Evolutionary conservation across 2,888 invertebrate species (phyloP), one percentile per base, ranked within the genome.

Genomic region (Maniola hyperantus): DNA sequence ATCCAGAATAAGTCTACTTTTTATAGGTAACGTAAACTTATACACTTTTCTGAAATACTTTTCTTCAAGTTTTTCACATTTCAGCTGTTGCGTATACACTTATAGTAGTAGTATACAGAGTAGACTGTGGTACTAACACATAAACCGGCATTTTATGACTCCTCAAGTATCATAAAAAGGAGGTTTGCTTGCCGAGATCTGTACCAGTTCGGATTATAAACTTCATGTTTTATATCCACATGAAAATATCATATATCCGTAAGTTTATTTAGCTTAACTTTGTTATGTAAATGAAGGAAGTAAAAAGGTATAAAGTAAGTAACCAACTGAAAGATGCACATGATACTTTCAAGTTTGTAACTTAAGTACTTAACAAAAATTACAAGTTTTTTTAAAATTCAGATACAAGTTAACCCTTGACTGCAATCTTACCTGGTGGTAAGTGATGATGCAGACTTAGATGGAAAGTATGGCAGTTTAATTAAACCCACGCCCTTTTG

Each of bases 111-210:
- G n/a, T n/a, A n/a, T n/a, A n/a, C n/a, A n/a, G n/a, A n/a, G n/a
- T n/a, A 81, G 79, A 79, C 79, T 77, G 79, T 80, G 72, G 73
- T 60, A 66, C 63, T 69, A 63, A 34, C 66, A 74, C 77, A 81
- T 86, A 86, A 87, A 83, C 79, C 75, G 72, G 67, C 76, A 78
- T 82, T 87, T 87, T 87, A 87, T 82, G 82, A 73, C 74, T 73
- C 78, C 78, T 68, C 70, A 70, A 78, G 80, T 77, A 75, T 78
- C 83, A 77, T 83, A 75, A 79, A 80, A 77, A 73, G 72, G 67
- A 74, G 72, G 78, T 75, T 77, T 74, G 76, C 77, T 75, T 70
- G 72, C 73, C 76, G 71, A 66, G 65, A 67, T 60, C 68, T 62
- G 53, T 61, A 66, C 55, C 55, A 64, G 44, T 65, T 59, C 57